Evolutionary conservation across 2,797 vertebrate genomes (phyloP), one percentile per base, ranked within the genome.

Genomic region (Cirrhinus mrigala): DNA sequence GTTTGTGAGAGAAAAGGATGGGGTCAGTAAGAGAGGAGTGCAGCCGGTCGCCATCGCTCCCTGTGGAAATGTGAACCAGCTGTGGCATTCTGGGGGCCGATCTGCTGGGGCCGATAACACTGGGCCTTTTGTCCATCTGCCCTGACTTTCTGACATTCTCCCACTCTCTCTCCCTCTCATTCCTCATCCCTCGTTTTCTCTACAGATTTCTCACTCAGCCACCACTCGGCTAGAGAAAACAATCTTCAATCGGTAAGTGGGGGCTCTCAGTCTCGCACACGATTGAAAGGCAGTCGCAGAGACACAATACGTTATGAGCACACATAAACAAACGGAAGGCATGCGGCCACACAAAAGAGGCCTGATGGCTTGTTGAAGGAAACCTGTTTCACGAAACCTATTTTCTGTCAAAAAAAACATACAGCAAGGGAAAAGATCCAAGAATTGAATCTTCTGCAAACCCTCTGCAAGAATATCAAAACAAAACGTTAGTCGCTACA

Each of bases 61-160:
- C 88, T 86, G 82, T 92, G 89, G 91, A 94, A 94, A 95, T 93
- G 90, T 91, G 93, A 94, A 93, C 92, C 94, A 94, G 94, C 92
- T 93, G 92, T 91, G 90, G 90, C 87, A 90, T 92, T 90, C 86
- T 82, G 88, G 66, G 76, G 86, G 86, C 81, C 85, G 89, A 87
- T 91, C 89, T 89, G 86, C 89, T 82, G 75, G 70, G 87, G 81
- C 85, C 87, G 88, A 94, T 93, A 93, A 94, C 90, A 95, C 90
- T 89, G 89, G 48, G 58, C 81, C 88, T 89, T 91, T 91, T 93
- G 91, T 93, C 87, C 81, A 86, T 86, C 84, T 50, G 46, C 29
- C 66, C 74, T 79, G 82, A 88, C 82, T 79, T 87, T 86, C 64
- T 79, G 70, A 79, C 87, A 68, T 79, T 88, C 81, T 86, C 78